Conservation (phyloP, 2,797 vertebrate species). For the Carcharodon carcharias region DNA sequence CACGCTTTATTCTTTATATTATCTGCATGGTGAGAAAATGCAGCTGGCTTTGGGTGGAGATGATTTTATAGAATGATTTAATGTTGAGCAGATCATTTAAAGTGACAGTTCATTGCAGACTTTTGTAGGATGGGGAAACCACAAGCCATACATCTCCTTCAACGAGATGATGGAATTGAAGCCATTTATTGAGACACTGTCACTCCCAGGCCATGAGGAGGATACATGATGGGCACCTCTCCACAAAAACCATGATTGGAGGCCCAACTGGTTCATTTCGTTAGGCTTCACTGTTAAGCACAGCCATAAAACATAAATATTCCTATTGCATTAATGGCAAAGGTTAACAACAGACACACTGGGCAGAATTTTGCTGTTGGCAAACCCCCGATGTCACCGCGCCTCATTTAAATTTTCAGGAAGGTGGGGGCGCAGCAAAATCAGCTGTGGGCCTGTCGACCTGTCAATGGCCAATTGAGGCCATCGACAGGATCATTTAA, state of each 20-base stretch:
- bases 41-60: conserved; percentile 25
- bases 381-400: too few species aligned
- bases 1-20: background rate
- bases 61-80: background rate
- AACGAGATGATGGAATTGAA: background rate
- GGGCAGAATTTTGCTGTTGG: too few species aligned
- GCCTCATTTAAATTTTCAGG: too few species aligned
- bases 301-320: background rate
- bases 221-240: background rate
- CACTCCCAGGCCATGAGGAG: background rate
- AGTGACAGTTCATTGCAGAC: background rate
- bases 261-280: background rate
- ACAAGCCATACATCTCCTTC: background rate
- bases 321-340: background rate
- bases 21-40: background rate
- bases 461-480: too few species aligned
- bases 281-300: background rate
- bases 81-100: background rate
- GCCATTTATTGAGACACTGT: background rate
- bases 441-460: too few species aligned
- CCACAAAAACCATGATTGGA: too few species aligned
- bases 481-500: too few species aligned
- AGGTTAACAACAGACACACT: background rate
- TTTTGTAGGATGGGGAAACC: background rate
- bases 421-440: too few species aligned